Conservation (phyloP, 1,140 invertebrate genomes). For the Neodiprion lecontei region DNA sequence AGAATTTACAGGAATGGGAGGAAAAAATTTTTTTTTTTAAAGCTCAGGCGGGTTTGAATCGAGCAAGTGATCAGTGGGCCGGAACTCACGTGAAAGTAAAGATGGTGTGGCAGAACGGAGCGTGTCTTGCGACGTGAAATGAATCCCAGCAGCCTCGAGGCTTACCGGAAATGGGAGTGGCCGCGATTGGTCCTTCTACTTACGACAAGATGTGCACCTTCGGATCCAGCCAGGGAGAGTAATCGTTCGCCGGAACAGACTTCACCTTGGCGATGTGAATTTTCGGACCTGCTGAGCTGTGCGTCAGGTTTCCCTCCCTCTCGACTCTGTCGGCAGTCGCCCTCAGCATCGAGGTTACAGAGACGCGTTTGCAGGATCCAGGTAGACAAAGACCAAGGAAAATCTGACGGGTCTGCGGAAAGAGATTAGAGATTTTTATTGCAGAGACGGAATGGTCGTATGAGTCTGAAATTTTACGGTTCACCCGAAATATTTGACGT, state of each 20-base stretch:
- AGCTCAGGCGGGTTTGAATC: no score
- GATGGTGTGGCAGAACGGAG: not conserved
- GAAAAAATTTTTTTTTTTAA: no score
- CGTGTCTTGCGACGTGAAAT: not conserved
- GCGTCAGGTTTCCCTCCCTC: slow-evolving; percentile 55
- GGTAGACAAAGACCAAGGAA: slow-evolving; percentile 79
- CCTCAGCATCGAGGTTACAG: slow-evolving; percentile 67
- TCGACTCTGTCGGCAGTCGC: slow-evolving; percentile 60
- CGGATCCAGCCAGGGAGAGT: slow-evolving; percentile 69
- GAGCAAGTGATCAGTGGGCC: no score
- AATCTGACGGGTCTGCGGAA: slow-evolving; percentile 68
- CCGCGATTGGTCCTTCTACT: slow-evolving; percentile 45
- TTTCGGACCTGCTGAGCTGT: slow-evolving; percentile 49
- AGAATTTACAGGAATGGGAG: no score
- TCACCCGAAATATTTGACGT: slow-evolving; percentile 12
- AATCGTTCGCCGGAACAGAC: slow-evolving; percentile 72
- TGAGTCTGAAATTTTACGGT: slow-evolving; percentile 31
- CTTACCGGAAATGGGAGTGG: no score
- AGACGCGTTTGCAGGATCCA: slow-evolving; percentile 67
- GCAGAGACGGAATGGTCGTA: slow-evolving; percentile 7
- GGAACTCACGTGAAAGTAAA: not conserved
- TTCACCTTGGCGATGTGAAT: slow-evolving; percentile 68
- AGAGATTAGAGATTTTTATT: slow-evolving; percentile 19
- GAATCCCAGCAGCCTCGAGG: not conserved
- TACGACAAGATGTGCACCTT: slow-evolving; percentile 78